Evolutionary conservation across 2,888 invertebrate genomes (phyloP).

Genomic region (Chromoteleia sp.): DNA sequence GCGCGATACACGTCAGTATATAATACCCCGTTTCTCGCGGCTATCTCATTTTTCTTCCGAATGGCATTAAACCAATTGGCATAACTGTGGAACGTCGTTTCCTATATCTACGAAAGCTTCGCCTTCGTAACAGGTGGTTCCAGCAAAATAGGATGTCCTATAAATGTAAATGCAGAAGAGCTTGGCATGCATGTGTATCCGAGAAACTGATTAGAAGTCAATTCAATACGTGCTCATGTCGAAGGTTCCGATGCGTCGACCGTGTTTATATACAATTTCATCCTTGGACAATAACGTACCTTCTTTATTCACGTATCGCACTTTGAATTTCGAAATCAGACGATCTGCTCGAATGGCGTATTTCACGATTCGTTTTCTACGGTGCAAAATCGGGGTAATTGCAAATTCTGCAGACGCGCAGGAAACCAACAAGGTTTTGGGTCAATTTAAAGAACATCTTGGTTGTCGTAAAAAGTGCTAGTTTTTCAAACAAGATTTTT

Average conservation of each 20-base stretch:
- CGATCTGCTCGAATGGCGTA: too few species aligned
- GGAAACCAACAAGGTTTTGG: too few species aligned
- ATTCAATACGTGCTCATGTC: constrained; percentile 56
- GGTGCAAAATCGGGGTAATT: too few species aligned
- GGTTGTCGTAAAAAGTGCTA: too few species aligned
- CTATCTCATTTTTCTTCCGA: constrained; percentile 37
- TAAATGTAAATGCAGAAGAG: constrained; percentile 51
- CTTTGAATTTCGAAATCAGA: too few species aligned
- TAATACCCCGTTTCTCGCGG: constrained; percentile 26
- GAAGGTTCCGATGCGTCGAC: constrained; percentile 40
- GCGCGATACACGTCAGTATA: not conserved
- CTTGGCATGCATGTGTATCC: constrained; percentile 20
- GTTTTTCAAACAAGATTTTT: too few species aligned
- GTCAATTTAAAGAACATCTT: too few species aligned
- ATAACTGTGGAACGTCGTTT: constrained; percentile 12
- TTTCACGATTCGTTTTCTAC: too few species aligned
- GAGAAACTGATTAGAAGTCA: constrained; percentile 55
- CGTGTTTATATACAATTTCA: constrained; percentile 2
- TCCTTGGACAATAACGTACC: constrained; percentile 16
- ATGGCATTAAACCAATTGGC: constrained; percentile 41
- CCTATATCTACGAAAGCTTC: constrained; percentile 24
- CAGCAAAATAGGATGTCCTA: constrained; percentile 53
- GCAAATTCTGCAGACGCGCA: too few species aligned
- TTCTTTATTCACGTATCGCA: not conserved
- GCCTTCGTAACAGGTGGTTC: constrained; percentile 65